Evolutionary conservation across 2,888 invertebrate species (phyloP), one percentile per base, ranked within the genome.

Genomic region (Escarpia spicata): DNA sequence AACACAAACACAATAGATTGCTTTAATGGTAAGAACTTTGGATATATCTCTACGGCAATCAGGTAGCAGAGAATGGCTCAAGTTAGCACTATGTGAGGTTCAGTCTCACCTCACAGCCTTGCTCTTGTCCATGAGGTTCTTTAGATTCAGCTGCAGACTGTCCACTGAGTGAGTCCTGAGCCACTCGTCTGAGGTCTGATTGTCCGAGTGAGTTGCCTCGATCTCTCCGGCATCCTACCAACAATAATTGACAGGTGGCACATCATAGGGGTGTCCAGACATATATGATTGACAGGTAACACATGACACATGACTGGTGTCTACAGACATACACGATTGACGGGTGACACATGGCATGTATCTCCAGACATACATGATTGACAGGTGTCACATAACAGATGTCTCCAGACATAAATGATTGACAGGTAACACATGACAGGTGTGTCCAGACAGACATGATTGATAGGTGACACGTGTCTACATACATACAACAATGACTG

Each of bases 171-270:
- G 96, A 44, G 93, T 94, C 91, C 94, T 94, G 31, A 96, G 95
- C 96, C 96, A 96, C 93, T 96, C 96, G 90, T 95, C 95, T 15
- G 96, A 96, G 90, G 94, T 95, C 94, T 96, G 96, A 52, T 95
- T 94, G 58, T 96, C 96, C 15, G 96, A 95, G 93, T 92, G 90
- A 43, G 91, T 92, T 45, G 93, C 92, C 19, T 91, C 92, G n/a
- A 92, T 90, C 12, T 92, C 93, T 12, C 92, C 93, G 12, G 94
- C 93, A 52, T 93, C 90, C 94, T 94, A 91, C 31, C 60, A 75
- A 75, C 75, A 75, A 75, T n/a, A 3, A 75, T 75, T 75, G 26
- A 75, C 75, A 75, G 75, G 75, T 75, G 75, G 6, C 75, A 75
- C 26, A 26, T 6, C 19, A 60, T 19, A 75, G 4, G 26, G 3